Evolutionary conservation across 2,888 invertebrate species (phyloP).

Genomic region (Agrypnus murinus): DNA sequence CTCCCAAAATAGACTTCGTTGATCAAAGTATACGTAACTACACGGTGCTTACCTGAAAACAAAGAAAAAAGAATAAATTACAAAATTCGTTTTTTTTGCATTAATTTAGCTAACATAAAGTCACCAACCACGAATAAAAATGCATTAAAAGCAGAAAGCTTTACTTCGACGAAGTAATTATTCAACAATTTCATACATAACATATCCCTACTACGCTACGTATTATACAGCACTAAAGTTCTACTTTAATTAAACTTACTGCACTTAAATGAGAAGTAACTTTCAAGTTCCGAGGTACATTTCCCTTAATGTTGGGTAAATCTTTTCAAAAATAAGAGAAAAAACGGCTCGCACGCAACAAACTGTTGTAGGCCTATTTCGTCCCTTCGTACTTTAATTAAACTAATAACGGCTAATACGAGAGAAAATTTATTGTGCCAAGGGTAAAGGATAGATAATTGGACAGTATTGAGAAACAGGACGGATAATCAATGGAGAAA

Average conservation of each 20-base stretch:
- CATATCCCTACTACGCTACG: neutral
- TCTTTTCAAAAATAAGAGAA: conserved; percentile 24
- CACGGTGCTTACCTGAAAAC: too few species aligned
- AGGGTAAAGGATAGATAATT: neutral
- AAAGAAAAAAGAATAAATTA: too few species aligned
- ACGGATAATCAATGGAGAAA: too few species aligned
- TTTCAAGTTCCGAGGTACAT: neutral
- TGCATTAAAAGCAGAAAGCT: too few species aligned
- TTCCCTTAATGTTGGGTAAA: conserved; percentile 4
- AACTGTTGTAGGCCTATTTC: conserved; percentile 5
- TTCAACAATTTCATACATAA: neutral
- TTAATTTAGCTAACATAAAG: too few species aligned
- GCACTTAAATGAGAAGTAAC: neutral
- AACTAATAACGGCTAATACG: conserved; percentile 18
- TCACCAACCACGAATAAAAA: too few species aligned
- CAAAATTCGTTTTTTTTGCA: too few species aligned
- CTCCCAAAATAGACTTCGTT: too few species aligned
- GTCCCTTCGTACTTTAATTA: conserved; percentile 11
- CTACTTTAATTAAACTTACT: conserved; percentile 11
- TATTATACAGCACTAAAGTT: neutral
- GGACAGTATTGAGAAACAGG: too few species aligned
- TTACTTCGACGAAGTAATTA: too few species aligned
- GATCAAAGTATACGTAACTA: too few species aligned
- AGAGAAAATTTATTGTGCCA: conserved; percentile 5
- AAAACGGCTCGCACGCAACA: conserved; percentile 3